Evolutionary conservation across 2,888 invertebrate species (phyloP).

Genomic region (Alviniconcha strummeri): DNA sequence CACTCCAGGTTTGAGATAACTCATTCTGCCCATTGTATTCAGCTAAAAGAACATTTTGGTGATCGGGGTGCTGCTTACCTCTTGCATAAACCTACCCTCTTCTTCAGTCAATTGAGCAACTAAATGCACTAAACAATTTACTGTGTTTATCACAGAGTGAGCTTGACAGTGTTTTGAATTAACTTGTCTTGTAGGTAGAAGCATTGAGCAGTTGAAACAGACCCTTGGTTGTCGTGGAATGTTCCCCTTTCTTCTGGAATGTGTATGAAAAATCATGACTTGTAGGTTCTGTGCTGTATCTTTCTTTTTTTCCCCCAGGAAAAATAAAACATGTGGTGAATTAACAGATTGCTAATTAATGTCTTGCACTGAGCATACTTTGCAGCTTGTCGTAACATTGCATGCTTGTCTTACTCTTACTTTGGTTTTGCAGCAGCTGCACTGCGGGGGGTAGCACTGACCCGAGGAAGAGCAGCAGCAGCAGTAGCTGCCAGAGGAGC

Average conservation of each 20-base stretch:
- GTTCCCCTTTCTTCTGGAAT: constrained; percentile 28
- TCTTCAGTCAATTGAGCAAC: neutral
- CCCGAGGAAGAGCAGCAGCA: constrained; percentile 83
- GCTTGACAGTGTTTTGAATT: constrained; percentile 30
- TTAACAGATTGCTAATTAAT: too few relatives aligned
- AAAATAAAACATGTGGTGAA: too few relatives aligned
- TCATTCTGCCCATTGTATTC: neutral
- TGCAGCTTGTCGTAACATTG: too few relatives aligned
- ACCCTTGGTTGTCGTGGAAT: constrained; percentile 25
- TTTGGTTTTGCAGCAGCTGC: constrained; percentile 79
- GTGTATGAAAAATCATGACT: constrained; percentile 11
- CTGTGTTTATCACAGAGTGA: constrained; percentile 24
- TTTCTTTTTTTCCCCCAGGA: too few relatives aligned
- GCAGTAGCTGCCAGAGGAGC: constrained; percentile 80
- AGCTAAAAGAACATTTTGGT: constrained; percentile 14
- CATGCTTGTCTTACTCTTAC: neutral
- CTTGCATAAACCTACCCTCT: constrained; percentile 3
- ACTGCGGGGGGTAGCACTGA: constrained; percentile 88
- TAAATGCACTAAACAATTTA: constrained; percentile 19
- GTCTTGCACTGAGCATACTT: too few relatives aligned
- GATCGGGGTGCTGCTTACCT: constrained; percentile 28
- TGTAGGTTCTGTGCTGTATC: neutral
- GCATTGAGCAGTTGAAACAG: constrained; percentile 22
- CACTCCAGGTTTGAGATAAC: constrained; percentile 18
- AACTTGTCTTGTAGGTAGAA: constrained; percentile 28